Conservation (phyloP, 2,113 vertebrate species). For the Zosterops lateralis region DNA sequence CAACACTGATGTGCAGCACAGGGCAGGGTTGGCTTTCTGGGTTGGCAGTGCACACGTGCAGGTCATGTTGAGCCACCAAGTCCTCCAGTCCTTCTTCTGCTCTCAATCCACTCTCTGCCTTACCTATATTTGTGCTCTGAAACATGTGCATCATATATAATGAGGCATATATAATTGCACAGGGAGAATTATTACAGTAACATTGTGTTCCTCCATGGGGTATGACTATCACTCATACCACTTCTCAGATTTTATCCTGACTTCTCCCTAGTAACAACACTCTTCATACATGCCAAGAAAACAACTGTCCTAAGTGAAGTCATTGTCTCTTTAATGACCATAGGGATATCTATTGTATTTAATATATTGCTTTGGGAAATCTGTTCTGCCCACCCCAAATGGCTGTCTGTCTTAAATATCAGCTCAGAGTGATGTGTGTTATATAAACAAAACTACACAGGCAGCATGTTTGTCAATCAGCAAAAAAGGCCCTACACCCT, state of each 20-base stretch:
- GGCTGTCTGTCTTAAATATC: background rate
- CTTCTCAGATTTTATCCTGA: background rate
- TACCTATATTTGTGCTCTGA: background rate
- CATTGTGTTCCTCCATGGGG: fast-evolving
- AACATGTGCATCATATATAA: background rate
- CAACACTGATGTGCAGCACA: background rate
- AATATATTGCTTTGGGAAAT: background rate
- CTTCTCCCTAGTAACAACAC: background rate
- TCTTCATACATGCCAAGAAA: background rate
- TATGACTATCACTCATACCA: background rate
- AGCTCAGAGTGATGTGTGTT: background rate
- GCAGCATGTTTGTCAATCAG: slow-evolving; percentile 37
- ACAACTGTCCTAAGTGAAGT: background rate
- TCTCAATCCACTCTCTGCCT: background rate
- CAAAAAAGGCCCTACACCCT: background rate
- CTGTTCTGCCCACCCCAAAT: background rate
- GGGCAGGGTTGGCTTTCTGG: background rate
- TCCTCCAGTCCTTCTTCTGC: background rate
- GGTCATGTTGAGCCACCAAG: background rate
- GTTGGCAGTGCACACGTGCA: fast-evolving
- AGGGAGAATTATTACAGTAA: background rate
- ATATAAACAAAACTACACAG: slow-evolving; percentile 1
- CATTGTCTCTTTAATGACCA: background rate
- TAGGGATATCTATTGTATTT: background rate
- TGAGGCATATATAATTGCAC: background rate